A percentile compares a stretch with the other conserved stretches of the same genome.
Evolutionary conservation across 2,888 invertebrate genomes (phyloP).

Genomic region (Anaspis maculata): DNA sequence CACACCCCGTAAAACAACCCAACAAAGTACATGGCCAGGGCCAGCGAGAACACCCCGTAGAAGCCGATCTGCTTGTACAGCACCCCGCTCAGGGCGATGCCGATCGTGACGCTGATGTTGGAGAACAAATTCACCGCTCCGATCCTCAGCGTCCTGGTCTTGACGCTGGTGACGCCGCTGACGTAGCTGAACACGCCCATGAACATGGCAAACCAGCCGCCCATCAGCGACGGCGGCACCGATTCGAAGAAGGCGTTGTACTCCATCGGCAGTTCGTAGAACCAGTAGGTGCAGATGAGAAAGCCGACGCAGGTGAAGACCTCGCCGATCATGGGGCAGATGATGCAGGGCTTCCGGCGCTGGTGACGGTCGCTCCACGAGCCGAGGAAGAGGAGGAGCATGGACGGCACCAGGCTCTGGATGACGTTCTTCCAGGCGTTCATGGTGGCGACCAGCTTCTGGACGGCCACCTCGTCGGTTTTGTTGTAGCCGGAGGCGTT

Average conservation of each 20-base stretch:
- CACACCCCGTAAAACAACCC: slow-evolving; percentile 46
- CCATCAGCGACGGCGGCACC: slow-evolving; percentile 47
- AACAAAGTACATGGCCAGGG: slow-evolving; percentile 40
- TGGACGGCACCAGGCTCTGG: slow-evolving; percentile 47
- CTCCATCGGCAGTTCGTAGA: slow-evolving; percentile 48
- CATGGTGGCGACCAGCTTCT: slow-evolving; percentile 35
- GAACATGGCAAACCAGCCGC: slow-evolving; percentile 49
- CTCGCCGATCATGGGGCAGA: slow-evolving; percentile 50
- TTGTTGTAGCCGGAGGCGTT: slow-evolving; percentile 59
- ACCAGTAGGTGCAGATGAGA: slow-evolving; percentile 47
- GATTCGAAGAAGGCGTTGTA: slow-evolving; percentile 47
- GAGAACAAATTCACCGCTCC: slow-evolving; percentile 50
- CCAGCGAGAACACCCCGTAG: slow-evolving; percentile 47
- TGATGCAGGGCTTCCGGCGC: slow-evolving; percentile 49
- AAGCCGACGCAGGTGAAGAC: slow-evolving; percentile 45
- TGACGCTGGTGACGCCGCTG: slow-evolving; percentile 48
- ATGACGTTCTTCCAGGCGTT: slow-evolving; percentile 49
- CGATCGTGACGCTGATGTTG: slow-evolving; percentile 46
- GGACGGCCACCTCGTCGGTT: slow-evolving; percentile 40
- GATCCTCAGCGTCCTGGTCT: slow-evolving; percentile 51
- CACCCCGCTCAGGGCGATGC: slow-evolving; percentile 45
- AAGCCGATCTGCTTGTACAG: slow-evolving; percentile 43
- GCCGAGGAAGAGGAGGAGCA: slow-evolving; percentile 50
- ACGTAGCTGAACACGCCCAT: slow-evolving; percentile 55
- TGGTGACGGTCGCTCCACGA: slow-evolving; percentile 55